Conservation (phyloP, 1,140 invertebrate genomes). For the Drosophila nigrodunni region DNA sequence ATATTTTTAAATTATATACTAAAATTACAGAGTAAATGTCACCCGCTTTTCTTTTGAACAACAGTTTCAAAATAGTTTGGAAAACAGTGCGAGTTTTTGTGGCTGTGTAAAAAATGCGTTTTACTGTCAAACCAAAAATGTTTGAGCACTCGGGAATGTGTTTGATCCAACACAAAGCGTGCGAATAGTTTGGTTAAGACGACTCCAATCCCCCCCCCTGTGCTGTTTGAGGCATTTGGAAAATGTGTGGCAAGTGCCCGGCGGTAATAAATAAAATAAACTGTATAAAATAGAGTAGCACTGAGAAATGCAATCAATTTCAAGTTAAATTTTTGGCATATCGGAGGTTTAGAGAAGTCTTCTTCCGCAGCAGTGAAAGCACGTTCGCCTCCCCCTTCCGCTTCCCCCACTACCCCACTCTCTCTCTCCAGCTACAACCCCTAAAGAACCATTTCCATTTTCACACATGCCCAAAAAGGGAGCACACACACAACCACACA, state of each 20-base stretch:
- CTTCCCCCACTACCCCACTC: not conserved
- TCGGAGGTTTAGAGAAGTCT: slow-evolving; percentile 32
- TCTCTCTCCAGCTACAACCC: not conserved
- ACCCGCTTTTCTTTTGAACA: not conserved
- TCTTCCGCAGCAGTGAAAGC: no score
- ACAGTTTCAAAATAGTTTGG: slow-evolving; percentile 13
- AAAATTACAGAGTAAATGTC: not conserved
- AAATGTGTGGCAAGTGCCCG: slow-evolving; percentile 66
- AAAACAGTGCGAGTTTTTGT: not conserved
- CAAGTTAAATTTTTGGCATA: slow-evolving; percentile 53
- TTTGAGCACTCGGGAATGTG: slow-evolving; percentile 58
- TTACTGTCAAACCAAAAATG: slow-evolving; percentile 24
- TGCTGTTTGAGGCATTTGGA: slow-evolving; percentile 51
- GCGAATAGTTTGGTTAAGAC: slow-evolving; percentile 66
- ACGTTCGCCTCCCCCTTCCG: not conserved
- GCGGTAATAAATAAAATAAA: slow-evolving; percentile 73
- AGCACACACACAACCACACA: slow-evolving; percentile 3
- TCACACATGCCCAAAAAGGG: slow-evolving; percentile 16
- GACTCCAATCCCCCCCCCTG: not conserved
- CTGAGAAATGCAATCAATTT: slow-evolving; percentile 55
- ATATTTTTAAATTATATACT: no score
- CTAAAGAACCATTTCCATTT: not conserved
- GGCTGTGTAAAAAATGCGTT: slow-evolving; percentile 5
- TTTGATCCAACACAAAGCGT: slow-evolving; percentile 76
- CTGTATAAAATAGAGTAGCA: slow-evolving; percentile 32